Evolutionary conservation across 2,888 invertebrate species (phyloP), one percentile per base, ranked within the genome.

Genomic region (Ommatoiulus sabulosus): DNA sequence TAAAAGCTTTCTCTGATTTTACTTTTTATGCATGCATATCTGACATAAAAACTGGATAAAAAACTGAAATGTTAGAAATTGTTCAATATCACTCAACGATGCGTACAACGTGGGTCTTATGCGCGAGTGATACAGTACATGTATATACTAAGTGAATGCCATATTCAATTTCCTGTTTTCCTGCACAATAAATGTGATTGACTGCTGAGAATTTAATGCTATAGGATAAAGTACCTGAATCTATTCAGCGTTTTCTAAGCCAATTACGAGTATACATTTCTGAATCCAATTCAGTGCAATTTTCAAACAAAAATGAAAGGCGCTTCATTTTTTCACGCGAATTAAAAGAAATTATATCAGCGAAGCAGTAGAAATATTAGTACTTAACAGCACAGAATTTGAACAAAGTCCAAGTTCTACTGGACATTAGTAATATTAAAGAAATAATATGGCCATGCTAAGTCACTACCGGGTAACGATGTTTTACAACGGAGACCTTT

Each of bases 61-160:
- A 20, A 24, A 72, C 3, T 7, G 24, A 72, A 72, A 72, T n/a
- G 20, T 63, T n/a, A 63, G 72, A 72, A 72, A 72, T 72, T 72
- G 72, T n/a, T 63, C 6, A n/a, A 63, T 63, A n/a, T 24, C 0
- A 72, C 24, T 72, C 24, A 72, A 72, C 72, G 24, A 72, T 24
- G 72, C 72, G 72, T 72, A 72, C 5, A 6, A n/a, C 7, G 20
- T 5, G 24, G 20, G 7, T 20, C 7, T 24, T 8, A 1, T 24
- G 24, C 5, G 72, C 24, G 24, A n/a, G 24, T 24, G 72, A 6
- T 24, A 72, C n/a, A n/a, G n/a, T n/a, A n/a, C n/a, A n/a, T n/a
- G n/a, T n/a, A n/a, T n/a, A n/a, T n/a, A n/a, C n/a, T n/a, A 72
- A 72, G 72, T 24, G 72, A 72, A 72, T 72, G n/a, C 10, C 24